Evolutionary conservation across 2,888 invertebrate species (phyloP).

Genomic region (Hemaris fuciformis): DNA sequence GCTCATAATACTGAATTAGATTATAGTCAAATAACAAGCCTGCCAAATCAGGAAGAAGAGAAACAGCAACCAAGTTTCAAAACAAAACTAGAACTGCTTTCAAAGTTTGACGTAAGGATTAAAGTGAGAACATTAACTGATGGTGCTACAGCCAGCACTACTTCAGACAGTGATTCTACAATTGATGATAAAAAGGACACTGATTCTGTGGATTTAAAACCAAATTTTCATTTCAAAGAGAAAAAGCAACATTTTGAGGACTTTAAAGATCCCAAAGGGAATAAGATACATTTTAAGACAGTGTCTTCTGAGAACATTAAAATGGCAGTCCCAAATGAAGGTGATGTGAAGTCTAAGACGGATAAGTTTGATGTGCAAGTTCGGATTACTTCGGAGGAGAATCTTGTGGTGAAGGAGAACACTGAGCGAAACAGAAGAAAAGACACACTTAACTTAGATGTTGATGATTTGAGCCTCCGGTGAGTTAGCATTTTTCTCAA

Average conservation of each 20-base stretch:
- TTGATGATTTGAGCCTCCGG: conserved; percentile 79
- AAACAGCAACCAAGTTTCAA: conserved; percentile 55
- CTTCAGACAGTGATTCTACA: conserved; percentile 56
- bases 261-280: conserved; percentile 44
- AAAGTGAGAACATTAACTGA: conserved; percentile 75
- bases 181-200: conserved; percentile 42
- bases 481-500: conserved; percentile 30
- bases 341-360: conserved; percentile 61
- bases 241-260: conserved; percentile 54
- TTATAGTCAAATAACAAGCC: conserved; percentile 45
- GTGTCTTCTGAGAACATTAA: conserved; percentile 63
- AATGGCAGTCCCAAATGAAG: conserved; percentile 76
- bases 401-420: conserved; percentile 66
- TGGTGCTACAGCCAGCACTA: conserved; percentile 58
- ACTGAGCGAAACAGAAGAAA: conserved; percentile 55
- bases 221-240: conserved; percentile 49
- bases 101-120: conserved; percentile 79
- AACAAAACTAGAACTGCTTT: conserved; percentile 73
- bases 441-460: conserved; percentile 76
- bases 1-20: conserved; percentile 46
- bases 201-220: conserved; percentile 34
- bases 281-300: conserved; percentile 53
- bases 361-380: conserved; percentile 78
- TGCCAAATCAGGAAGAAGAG: conserved; percentile 39
- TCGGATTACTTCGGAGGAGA: conserved; percentile 75